A percentile compares a stretch with the other conserved stretches of the same genome.
phyloP scores from a whole-genome alignment of 2,888 invertebrate species.

The Drosophila helvetica region DNA sequence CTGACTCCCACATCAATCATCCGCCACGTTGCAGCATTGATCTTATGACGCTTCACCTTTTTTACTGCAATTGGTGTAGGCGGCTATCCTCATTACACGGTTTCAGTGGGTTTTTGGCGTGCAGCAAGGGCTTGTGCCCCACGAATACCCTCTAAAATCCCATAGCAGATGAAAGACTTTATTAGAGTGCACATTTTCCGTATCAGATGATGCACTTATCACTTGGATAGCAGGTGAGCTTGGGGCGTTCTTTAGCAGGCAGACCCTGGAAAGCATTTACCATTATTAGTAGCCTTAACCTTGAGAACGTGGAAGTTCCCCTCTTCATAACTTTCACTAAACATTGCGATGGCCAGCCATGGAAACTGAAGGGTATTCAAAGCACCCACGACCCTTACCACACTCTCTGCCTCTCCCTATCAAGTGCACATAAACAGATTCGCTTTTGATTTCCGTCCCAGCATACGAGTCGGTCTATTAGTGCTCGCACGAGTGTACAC shows the following conservation, averaged over 20 bases:
- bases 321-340: no score
- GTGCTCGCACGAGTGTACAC: not conserved
- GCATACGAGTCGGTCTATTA: not conserved
- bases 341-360: no score
- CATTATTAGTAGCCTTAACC: no score
- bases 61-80: not conserved
- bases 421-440: not conserved
- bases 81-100: not conserved
- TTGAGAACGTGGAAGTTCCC: no score
- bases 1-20: not conserved
- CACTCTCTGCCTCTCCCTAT: not conserved
- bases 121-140: no score
- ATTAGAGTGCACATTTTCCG: no score
- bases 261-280: no score
- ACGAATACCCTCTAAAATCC: no score
- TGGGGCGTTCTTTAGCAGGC: no score
- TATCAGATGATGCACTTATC: no score
- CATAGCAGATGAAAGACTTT: no score
- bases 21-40: not conserved
- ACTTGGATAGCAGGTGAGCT: no score
- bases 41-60: not conserved
- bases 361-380: not conserved
- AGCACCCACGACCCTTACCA: not conserved
- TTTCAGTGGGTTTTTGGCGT: not conserved
- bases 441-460: not conserved